Conservation (phyloP, 2,888 invertebrate species). For the Leptinotarsa tumamoca region DNA sequence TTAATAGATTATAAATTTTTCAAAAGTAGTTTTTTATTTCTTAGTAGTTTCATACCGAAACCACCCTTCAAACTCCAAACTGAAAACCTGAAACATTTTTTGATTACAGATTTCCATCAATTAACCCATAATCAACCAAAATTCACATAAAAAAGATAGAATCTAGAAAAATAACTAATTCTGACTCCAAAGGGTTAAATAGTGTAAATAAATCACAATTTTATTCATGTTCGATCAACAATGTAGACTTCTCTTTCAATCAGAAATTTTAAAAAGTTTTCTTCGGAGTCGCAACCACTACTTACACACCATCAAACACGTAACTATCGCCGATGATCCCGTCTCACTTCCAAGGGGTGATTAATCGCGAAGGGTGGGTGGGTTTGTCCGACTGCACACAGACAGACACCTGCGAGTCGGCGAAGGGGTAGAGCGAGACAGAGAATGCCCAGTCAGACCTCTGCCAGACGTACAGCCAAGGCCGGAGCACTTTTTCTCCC, state of each 20-base stretch:
- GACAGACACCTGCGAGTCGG: slow-evolving; percentile 34
- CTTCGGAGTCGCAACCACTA: background rate
- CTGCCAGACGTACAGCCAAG: slow-evolving; percentile 58
- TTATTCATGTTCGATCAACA: too few relatives aligned
- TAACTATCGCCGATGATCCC: background rate
- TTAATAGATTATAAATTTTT: too few relatives aligned
- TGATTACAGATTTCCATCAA: too few relatives aligned
- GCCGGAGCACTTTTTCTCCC: slow-evolving; percentile 45
- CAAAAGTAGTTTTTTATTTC: too few relatives aligned
- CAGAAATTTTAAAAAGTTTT: background rate
- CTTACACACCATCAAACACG: background rate
- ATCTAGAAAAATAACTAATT: too few relatives aligned
- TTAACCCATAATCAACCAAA: too few relatives aligned
- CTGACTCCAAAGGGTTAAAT: too few relatives aligned
- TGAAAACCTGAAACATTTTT: too few relatives aligned
- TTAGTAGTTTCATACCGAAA: too few relatives aligned
- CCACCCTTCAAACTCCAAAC: too few relatives aligned
- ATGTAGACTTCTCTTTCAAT: background rate
- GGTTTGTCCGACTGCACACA: slow-evolving; percentile 21
- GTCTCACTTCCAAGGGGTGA: background rate
- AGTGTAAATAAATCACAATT: too few relatives aligned
- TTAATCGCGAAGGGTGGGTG: slow-evolving; percentile 5
- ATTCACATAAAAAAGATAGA: too few relatives aligned
- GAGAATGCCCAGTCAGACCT: slow-evolving; percentile 53
- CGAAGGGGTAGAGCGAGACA: slow-evolving; percentile 35